These are phyloP conservation scores for Gallinago undulata DNA, from an alignment of 2,113 vertebrate genomes.

Conservation along the genomic window DNA sequence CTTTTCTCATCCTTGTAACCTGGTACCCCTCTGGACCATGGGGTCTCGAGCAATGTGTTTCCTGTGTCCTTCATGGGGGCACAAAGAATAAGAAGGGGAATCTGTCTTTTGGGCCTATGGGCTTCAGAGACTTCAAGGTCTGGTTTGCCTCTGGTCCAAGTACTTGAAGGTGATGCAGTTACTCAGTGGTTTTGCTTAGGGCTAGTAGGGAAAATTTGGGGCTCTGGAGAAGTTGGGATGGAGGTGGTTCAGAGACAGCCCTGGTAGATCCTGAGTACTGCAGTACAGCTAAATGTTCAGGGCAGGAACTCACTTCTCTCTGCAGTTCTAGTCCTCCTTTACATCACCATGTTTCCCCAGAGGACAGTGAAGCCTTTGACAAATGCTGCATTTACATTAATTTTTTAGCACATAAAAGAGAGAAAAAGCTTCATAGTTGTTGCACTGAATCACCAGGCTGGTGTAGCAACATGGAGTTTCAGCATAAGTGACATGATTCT, in stretches of 20 bases:
- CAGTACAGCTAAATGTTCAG: background rate
- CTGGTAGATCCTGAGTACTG: background rate
- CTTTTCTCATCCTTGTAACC: background rate
- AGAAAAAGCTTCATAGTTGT: background rate
- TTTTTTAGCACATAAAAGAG: constrained; percentile 5
- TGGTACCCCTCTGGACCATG: background rate
- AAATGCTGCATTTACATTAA: constrained; percentile 13
- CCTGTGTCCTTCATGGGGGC: background rate
- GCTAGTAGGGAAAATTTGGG: background rate
- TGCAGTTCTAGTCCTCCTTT: background rate
- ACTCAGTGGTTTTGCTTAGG: background rate
- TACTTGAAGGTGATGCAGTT: background rate
- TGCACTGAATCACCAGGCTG: background rate
- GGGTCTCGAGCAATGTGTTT: background rate
- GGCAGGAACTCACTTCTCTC: background rate
- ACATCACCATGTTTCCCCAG: background rate
- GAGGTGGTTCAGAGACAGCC: background rate
- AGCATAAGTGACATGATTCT: background rate
- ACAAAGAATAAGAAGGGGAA: background rate
- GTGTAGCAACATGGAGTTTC: background rate
- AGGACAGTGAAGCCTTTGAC: background rate
- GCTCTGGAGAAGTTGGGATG: background rate
- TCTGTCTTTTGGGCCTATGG: background rate
- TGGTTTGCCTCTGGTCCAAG: background rate
- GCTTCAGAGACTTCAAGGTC: background rate